Percentiles rank a stretch among this genome's conserved stretches.
phyloP scores from a whole-genome alignment of 2,113 vertebrate species.

The Corythaeola cristata region DNA sequence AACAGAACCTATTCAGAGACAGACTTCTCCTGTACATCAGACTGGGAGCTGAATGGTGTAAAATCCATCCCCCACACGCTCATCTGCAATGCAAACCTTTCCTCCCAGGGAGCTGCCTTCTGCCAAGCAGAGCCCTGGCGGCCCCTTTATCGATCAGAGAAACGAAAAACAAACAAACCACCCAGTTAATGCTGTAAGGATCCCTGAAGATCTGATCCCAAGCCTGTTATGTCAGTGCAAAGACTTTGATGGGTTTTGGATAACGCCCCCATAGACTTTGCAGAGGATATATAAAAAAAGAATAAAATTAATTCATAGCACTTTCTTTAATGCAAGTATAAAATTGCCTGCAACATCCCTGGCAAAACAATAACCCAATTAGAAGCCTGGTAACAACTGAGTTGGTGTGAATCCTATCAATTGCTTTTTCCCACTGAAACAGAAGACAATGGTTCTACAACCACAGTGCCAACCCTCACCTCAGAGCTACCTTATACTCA shows the following conservation, averaged over 20 bases:
- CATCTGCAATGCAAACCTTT: background rate
- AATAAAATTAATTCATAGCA: background rate
- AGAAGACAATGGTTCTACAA: background rate
- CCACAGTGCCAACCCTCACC: background rate
- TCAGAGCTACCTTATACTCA: background rate
- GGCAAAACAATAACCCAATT: background rate
- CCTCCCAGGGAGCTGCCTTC: background rate
- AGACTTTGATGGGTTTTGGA: slow-evolving; percentile 9
- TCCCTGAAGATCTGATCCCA: background rate
- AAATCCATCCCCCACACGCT: background rate
- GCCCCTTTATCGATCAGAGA: background rate
- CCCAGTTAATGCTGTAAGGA: background rate
- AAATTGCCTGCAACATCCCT: background rate
- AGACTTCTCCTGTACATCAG: background rate
- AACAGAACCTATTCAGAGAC: background rate
- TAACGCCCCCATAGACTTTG: background rate
- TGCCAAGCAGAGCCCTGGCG: slow-evolving; percentile 17
- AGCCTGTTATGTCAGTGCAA: background rate
- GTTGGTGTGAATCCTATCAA: background rate
- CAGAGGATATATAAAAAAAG: background rate
- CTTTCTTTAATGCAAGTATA: background rate
- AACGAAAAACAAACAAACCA: slow-evolving; percentile 18
- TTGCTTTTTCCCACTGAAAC: background rate
- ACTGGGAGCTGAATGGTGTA: background rate
- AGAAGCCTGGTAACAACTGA: background rate